Conservation (phyloP, 53 echinoderm and acorn worm species). For the Paracentrotus lividus region DNA sequence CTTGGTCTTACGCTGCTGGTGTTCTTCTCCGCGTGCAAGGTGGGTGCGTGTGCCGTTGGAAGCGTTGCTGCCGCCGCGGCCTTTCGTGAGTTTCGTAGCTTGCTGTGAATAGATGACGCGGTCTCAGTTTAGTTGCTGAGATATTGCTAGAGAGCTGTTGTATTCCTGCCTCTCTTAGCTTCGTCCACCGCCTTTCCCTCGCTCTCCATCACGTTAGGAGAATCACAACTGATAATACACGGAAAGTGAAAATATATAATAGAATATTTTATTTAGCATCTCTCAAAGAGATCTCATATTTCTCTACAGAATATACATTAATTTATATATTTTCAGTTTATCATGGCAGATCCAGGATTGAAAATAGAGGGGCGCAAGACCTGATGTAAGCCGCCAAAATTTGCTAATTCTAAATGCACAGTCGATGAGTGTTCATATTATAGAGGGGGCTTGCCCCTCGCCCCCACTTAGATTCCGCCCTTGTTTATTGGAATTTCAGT, state of each 20-base stretch:
- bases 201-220: constrained; percentile 95
- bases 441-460: no score
- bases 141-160: constrained; percentile 79
- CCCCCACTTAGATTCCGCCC: no score
- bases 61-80: constrained; percentile 89
- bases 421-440: no score
- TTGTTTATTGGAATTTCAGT: no score
- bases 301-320: no score
- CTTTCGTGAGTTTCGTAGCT: constrained; percentile 96
- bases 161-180: constrained; percentile 93
- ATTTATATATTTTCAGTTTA: no score
- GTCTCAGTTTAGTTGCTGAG: constrained; percentile 97
- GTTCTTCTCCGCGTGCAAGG: constrained; percentile 76
- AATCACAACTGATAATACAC: constrained; percentile 87
- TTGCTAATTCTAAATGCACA: no score
- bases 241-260: constrained; percentile 49
- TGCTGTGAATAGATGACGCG: constrained; percentile 97
- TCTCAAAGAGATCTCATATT: no score
- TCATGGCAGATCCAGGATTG: no score
- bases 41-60: constrained; percentile 79
- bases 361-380: no score
- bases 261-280: no score
- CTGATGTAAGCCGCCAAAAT: no score
- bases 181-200: constrained; percentile 82
- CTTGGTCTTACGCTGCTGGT: constrained; percentile 85